These are phyloP conservation scores for Mesocricetus auratus DNA, from an alignment of 2,113 vertebrate species.

Conservation along the genomic window DNA sequence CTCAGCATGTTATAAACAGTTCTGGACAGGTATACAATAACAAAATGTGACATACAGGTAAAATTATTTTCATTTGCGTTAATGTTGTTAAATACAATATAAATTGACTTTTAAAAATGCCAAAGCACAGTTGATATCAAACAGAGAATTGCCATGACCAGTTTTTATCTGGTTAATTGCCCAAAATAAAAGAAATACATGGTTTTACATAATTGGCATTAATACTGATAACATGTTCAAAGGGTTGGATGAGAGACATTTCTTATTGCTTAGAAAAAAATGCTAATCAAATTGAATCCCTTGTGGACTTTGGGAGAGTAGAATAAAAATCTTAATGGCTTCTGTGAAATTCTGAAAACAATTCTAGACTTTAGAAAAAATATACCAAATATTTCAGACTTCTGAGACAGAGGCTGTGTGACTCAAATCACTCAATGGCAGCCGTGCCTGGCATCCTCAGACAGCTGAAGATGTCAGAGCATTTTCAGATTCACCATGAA, in stretches of 20 bases:
- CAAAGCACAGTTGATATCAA: background rate
- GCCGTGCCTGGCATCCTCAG: background rate
- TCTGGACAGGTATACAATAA: background rate
- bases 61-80: background rate
- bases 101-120: background rate
- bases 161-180: background rate
- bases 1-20: background rate
- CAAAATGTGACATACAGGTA: background rate
- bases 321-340: slow-evolving; percentile 25
- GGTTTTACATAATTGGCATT: background rate
- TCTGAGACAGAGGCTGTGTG: slow-evolving; percentile 23
- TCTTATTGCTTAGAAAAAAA: background rate
- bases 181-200: background rate
- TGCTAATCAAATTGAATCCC: background rate
- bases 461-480: background rate
- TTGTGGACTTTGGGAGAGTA: background rate
- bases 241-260: background rate
- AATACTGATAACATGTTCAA: background rate
- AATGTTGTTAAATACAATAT: background rate
- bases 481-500: background rate
- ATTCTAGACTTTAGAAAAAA: slow-evolving; percentile 38
- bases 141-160: background rate
- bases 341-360: slow-evolving; percentile 58
- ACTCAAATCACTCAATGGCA: background rate
- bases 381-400: slow-evolving; percentile 46